Evolutionary conservation across 1,140 invertebrate species (phyloP).

Genomic region (Drosophila lacteicornis): DNA sequence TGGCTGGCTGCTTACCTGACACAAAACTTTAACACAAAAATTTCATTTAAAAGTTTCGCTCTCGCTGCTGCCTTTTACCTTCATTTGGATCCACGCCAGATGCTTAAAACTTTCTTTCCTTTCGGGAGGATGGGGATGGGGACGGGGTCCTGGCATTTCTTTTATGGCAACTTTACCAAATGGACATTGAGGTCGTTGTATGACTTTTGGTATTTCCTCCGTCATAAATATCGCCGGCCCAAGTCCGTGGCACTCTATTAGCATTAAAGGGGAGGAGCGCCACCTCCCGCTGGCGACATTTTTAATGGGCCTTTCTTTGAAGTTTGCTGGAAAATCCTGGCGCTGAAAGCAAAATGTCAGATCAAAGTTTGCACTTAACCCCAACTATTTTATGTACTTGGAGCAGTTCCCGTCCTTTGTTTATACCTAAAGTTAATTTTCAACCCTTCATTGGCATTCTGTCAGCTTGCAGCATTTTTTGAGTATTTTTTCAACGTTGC

Average conservation of each 20-base stretch:
- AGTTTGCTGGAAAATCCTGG: constrained; percentile 11
- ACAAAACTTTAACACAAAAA: constrained; percentile 82
- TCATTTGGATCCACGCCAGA: constrained; percentile 63
- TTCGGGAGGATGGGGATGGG: not conserved
- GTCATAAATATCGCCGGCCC: constrained; percentile 66
- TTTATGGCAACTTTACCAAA: constrained; percentile 77
- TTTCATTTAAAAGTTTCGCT: constrained; percentile 82
- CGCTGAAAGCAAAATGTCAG: constrained; percentile 37
- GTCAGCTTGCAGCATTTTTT: not conserved
- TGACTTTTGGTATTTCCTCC: constrained; percentile 53
- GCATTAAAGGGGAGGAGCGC: constrained; percentile 38
- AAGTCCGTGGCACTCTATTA: constrained; percentile 60
- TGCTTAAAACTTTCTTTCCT: constrained; percentile 61
- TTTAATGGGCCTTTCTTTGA: constrained; percentile 41
- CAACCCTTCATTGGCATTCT: constrained; percentile 6
- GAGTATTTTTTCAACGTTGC: constrained; percentile 3
- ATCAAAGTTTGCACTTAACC: constrained; percentile 41
- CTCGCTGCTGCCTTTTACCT: constrained; percentile 44
- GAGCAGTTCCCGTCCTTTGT: constrained; percentile 1
- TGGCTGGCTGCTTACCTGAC: constrained; percentile 50
- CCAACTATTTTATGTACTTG: constrained; percentile 13
- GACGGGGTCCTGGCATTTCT: constrained; percentile 32
- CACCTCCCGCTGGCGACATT: constrained; percentile 32
- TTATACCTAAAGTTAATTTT: constrained; percentile 16
- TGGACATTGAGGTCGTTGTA: constrained; percentile 77